phyloP scores from a whole-genome alignment of 2,888 invertebrate species.

The Melanophora roralis region DNA sequence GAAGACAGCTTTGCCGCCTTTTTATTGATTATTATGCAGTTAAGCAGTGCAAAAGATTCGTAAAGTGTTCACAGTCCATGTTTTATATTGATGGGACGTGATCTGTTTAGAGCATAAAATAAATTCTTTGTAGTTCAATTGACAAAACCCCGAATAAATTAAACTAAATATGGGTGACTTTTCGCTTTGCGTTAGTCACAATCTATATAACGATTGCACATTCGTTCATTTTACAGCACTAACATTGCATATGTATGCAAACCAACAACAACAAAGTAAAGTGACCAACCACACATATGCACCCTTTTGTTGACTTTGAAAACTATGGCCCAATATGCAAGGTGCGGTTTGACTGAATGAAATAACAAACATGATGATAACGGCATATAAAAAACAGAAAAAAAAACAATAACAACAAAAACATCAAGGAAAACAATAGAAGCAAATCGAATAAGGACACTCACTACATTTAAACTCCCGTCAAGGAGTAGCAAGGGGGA shows the following conservation, averaged over 20 bases:
- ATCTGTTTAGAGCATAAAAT: no score
- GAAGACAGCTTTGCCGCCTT: no score
- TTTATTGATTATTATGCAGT: no score
- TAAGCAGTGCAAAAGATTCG: no score
- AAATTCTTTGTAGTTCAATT: no score
- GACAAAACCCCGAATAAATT: no score
- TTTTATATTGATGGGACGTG: no score
- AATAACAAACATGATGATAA: slow-evolving; percentile 48
- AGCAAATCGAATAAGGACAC: slow-evolving; percentile 53
- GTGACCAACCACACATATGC: slow-evolving; percentile 50
- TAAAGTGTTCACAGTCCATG: no score
- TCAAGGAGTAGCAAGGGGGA: not conserved
- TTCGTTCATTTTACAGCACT: slow-evolving; percentile 7
- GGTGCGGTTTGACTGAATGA: slow-evolving; percentile 54
- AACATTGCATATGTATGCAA: slow-evolving; percentile 47
- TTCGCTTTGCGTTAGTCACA: no score
- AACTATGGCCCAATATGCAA: slow-evolving; percentile 58
- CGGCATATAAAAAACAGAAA: slow-evolving; percentile 48
- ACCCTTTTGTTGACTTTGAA: slow-evolving; percentile 52
- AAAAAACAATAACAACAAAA: slow-evolving; percentile 13
- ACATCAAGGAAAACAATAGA: slow-evolving; percentile 23
- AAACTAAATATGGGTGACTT: no score
- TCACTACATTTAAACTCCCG: slow-evolving; percentile 42
- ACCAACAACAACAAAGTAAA: slow-evolving; percentile 1
- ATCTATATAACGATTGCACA: slow-evolving; percentile 28